Evolutionary conservation across 2,113 vertebrate genomes (phyloP), one percentile per base, ranked within the genome.

Genomic region (Origma solitaria): DNA sequence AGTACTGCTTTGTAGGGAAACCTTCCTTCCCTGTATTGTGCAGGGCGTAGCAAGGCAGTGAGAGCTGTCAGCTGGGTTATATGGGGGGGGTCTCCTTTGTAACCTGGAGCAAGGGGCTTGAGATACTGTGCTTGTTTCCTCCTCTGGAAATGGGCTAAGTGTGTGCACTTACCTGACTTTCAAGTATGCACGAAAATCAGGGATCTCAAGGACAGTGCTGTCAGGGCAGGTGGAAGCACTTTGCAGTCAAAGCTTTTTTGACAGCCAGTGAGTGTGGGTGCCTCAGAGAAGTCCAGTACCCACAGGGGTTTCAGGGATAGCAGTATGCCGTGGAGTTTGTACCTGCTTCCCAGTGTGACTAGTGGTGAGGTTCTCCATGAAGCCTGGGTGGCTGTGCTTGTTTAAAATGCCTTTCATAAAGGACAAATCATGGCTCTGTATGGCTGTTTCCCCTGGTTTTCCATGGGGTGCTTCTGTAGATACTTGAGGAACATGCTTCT

Each of bases 41-140:
- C 37, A 10, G 58, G 22, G 38, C 8, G 5, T 6, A 64, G 16
- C 0, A 0, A 47, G 40, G 33, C 19, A 22, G 23, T 10, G 49
- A 71, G 30, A 61, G 30, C 50, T 44, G 60, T 30, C 62, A 50
- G 30, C 27, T 51, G 71, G 10, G 50, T 8, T 8, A 3, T 0
- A 0, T 33, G 23, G 12, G 35, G 35, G 5, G 7, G 6, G 5
- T 88, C 11, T 72, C 15, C 30, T 50, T 0, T 18, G n/a, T 40
- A 33, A 27, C 18, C 28, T 45, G 33, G 53, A 65, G 50, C 49
- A 22, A 40, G 23, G 17, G n/a, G 5, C 54, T 87, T 40, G 47
- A 66, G 21, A 7, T 5, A 1, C 23, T 33, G 16, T 71, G 24
- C 21, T 37, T 31, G 7, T 69, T 85, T 49, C 4, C 27, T 76